phyloP scores from a whole-genome alignment of 2,888 invertebrate genomes.

The Drosophila histrio region DNA sequence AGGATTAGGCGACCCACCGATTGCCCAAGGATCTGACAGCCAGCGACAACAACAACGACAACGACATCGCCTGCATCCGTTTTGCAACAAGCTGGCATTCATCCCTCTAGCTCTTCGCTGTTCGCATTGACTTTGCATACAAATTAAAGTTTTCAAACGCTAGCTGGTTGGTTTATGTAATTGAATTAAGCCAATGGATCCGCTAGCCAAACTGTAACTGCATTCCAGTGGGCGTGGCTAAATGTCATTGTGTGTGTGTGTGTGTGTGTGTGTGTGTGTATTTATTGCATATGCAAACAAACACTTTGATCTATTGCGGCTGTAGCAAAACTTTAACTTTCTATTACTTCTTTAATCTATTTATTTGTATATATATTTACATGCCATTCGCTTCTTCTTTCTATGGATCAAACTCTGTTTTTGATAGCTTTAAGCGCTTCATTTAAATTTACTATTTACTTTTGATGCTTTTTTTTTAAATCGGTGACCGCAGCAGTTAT shows the following conservation, averaged over 20 bases:
- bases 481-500: too few relatives aligned
- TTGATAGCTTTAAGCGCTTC: too few relatives aligned
- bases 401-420: too few relatives aligned
- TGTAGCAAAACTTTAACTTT: background rate
- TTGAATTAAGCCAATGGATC: constrained; percentile 65
- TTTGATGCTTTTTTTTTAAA: too few relatives aligned
- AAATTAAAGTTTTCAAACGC: constrained; percentile 69
- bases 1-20: constrained; percentile 75
- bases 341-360: constrained; percentile 2
- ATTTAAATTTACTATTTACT: too few relatives aligned
- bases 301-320: constrained; percentile 38
- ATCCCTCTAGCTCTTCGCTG: background rate
- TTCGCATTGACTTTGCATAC: constrained; percentile 72
- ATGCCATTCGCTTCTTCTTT: background rate
- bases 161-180: constrained; percentile 66
- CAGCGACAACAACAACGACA: constrained; percentile 31
- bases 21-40: constrained; percentile 70
- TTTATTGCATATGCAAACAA: constrained; percentile 20
- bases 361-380: background rate
- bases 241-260: background rate
- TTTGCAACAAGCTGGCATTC: background rate
- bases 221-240: constrained; percentile 40
- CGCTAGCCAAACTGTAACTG: constrained; percentile 44
- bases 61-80: constrained; percentile 32
- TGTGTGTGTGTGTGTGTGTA: constrained; percentile 3